phyloP scores from a whole-genome alignment of 2,797 vertebrate species.

The Esox masquinongy region DNA sequence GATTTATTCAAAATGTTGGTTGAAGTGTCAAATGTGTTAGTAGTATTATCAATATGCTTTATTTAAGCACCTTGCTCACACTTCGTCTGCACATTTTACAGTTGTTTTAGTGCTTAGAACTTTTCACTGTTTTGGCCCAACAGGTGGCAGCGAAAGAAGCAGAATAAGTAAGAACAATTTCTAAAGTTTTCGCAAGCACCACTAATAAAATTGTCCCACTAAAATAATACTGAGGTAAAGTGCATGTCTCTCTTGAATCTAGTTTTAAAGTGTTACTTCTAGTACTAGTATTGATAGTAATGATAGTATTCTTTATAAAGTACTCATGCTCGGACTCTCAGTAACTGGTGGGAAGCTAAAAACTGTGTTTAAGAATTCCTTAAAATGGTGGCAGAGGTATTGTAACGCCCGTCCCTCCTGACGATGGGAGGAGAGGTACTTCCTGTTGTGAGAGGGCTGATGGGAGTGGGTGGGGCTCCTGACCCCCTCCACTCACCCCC shows the following conservation, averaged over 20 bases:
- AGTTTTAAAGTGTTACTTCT: background rate
- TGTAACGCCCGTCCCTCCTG: slow-evolving; percentile 20
- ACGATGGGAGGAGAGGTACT: slow-evolving; percentile 45
- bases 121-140: no score
- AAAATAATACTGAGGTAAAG: background rate
- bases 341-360: background rate
- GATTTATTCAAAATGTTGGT: no score
- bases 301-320: background rate
- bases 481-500: slow-evolving; percentile 34
- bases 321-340: background rate
- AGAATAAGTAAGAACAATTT: no score
- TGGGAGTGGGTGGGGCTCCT: slow-evolving; percentile 40
- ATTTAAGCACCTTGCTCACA: no score
- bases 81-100: no score
- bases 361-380: background rate
- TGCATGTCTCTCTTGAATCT: background rate
- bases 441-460: slow-evolving; percentile 52
- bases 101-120: no score
- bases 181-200: no score
- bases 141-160: no score
- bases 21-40: no score
- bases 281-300: background rate
- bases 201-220: background rate
- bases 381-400: background rate
- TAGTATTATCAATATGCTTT: no score